Evolutionary conservation across 92 coral and sea anemone genomes (phyloP).

Genomic region (Porites lobata): DNA sequence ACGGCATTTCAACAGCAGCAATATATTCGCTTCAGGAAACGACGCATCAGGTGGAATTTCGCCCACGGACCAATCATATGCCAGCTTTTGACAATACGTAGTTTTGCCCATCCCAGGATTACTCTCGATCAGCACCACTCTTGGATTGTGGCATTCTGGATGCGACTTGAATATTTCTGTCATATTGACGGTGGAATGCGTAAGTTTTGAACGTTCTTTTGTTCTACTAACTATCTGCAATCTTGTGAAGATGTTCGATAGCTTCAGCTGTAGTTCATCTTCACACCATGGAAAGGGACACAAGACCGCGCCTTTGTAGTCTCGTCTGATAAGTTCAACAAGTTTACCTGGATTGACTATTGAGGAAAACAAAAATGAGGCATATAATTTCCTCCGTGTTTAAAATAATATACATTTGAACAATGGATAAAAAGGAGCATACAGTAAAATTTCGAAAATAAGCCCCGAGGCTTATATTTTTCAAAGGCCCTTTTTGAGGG

Average conservation of each 20-base stretch:
- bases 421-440: too few species aligned
- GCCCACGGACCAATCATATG: constrained; percentile 53
- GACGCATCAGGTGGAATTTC: neutral
- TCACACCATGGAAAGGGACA: constrained; percentile 49
- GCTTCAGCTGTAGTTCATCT: constrained; percentile 27
- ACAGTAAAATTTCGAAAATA: too few species aligned
- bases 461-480: too few species aligned
- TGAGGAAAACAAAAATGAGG: neutral
- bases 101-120: constrained; percentile 58
- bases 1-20: constrained; percentile 41
- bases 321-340: constrained; percentile 30
- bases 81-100: constrained; percentile 50
- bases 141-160: constrained; percentile 26
- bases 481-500: too few species aligned
- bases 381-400: too few species aligned
- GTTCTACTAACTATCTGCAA: constrained; percentile 13
- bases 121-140: constrained; percentile 52
- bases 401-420: too few species aligned
- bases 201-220: constrained; percentile 27
- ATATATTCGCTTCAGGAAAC: constrained; percentile 35
- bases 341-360: neutral
- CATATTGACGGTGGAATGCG: neutral
- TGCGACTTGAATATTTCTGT: constrained; percentile 27
- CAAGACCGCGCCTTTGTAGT: constrained; percentile 23
- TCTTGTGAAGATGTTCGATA: constrained; percentile 21